A percentile compares a stretch with the other conserved stretches of the same genome.
phyloP scores from a whole-genome alignment of 2,113 vertebrate species.

The Galeopterus variegatus region DNA sequence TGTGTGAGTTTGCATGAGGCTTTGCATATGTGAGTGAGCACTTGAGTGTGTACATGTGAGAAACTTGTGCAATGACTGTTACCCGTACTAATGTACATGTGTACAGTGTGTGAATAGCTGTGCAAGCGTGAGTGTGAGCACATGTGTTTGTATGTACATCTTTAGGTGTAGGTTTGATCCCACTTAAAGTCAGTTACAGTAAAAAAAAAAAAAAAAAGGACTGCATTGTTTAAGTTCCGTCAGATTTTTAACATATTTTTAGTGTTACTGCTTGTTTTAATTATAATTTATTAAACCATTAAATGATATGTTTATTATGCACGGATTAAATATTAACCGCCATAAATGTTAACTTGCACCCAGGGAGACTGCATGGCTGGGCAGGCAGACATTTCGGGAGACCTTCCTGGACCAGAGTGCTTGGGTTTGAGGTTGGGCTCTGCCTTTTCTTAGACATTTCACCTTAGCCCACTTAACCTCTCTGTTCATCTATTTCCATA shows the following conservation, averaged over 20 bases:
- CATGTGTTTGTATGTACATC: not conserved
- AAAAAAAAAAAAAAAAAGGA: not conserved
- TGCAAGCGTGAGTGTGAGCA: not conserved
- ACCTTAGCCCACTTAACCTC: not conserved
- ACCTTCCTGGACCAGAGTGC: not conserved
- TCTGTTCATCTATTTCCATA: not conserved
- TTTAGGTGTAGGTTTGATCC: not conserved
- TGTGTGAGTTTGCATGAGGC: not conserved
- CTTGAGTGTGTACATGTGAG: not conserved
- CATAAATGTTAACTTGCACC: not conserved
- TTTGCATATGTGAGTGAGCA: not conserved
- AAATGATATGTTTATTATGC: not conserved
- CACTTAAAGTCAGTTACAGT: not conserved
- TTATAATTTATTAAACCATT: constrained; percentile 26
- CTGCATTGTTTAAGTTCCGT: not conserved
- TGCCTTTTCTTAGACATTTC: not conserved
- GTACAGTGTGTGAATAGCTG: not conserved
- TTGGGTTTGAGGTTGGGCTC: not conserved
- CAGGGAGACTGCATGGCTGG: accelerated
- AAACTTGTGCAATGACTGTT: not conserved
- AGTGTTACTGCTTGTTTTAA: constrained; percentile 19
- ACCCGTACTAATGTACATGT: not conserved
- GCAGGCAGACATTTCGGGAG: not conserved
- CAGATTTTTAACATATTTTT: constrained; percentile 18
- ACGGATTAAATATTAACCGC: not conserved